phyloP scores from a whole-genome alignment of 2,113 vertebrate species.

The Cairina moschata region DNA sequence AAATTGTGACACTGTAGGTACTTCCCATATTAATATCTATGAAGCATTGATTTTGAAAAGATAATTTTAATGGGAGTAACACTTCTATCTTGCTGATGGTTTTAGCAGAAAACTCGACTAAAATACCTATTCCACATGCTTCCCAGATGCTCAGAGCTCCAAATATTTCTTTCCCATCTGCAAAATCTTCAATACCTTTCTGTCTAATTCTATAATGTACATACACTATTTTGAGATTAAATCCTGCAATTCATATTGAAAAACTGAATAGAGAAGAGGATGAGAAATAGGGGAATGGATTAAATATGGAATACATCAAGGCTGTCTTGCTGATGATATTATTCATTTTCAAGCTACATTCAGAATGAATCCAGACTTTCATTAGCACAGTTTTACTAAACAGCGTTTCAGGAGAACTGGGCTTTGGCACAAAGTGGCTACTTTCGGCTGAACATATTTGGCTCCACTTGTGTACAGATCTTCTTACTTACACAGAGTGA shows the following conservation, averaged over 20 bases:
- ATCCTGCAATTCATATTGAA: not conserved
- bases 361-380: not conserved
- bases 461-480: not conserved
- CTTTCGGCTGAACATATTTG: not conserved
- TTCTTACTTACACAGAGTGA: not conserved
- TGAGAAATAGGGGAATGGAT: not conserved
- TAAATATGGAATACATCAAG: not conserved
- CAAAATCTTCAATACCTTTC: not conserved
- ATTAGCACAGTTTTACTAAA: not conserved
- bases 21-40: not conserved
- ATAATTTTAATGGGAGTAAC: not conserved
- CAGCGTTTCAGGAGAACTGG: not conserved
- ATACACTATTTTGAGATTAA: not conserved
- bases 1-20: not conserved
- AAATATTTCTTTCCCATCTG: not conserved
- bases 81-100: not conserved
- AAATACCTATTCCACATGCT: not conserved
- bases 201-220: not conserved
- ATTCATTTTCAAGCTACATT: not conserved
- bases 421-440: not conserved
- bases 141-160: not conserved
- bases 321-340: not conserved
- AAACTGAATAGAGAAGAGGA: not conserved
- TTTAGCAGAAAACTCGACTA: not conserved
- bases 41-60: not conserved